Conservation (phyloP, 2,113 vertebrate species). For the Dasyornis broadbenti region DNA sequence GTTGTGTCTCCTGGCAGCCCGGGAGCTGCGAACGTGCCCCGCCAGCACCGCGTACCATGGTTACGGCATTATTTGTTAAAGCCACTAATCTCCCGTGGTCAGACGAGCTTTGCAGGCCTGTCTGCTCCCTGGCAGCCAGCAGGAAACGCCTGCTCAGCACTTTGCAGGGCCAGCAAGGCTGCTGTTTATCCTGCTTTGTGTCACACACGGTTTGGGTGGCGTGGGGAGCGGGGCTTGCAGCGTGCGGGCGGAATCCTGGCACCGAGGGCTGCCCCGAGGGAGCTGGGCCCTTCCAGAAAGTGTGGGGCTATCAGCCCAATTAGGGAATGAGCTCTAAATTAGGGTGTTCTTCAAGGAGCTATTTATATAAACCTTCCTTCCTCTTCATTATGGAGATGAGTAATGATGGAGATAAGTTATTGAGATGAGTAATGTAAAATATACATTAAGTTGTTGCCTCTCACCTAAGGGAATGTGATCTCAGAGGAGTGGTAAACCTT, state of each 20-base stretch:
- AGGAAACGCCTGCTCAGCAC: conserved; percentile 71
- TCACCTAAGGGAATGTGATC: not conserved
- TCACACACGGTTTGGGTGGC: not conserved
- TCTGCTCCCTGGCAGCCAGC: not conserved
- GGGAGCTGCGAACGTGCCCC: conserved; percentile 73
- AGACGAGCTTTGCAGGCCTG: conserved; percentile 69
- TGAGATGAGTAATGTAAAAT: not conserved
- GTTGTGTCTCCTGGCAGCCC: conserved; percentile 73
- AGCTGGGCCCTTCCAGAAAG: not conserved
- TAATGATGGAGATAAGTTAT: not conserved
- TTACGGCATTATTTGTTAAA: conserved; percentile 75
- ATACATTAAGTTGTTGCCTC: not conserved
- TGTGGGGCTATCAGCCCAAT: not conserved
- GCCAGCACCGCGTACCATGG: conserved; percentile 76
- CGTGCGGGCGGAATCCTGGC: not conserved
- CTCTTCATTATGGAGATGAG: not conserved
- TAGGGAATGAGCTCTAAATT: not conserved
- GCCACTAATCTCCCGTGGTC: conserved; percentile 77
- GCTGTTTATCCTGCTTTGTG: conserved; percentile 13
- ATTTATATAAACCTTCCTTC: not conserved
- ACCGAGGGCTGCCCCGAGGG: not conserved
- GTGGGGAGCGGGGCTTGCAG: not conserved
- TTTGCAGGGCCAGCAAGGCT: conserved; percentile 27
- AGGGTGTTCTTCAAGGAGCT: not conserved
- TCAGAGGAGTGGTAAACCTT: not conserved